Evolutionary conservation across 2,888 invertebrate species (phyloP).

Genomic region (Anticlea derivata): DNA sequence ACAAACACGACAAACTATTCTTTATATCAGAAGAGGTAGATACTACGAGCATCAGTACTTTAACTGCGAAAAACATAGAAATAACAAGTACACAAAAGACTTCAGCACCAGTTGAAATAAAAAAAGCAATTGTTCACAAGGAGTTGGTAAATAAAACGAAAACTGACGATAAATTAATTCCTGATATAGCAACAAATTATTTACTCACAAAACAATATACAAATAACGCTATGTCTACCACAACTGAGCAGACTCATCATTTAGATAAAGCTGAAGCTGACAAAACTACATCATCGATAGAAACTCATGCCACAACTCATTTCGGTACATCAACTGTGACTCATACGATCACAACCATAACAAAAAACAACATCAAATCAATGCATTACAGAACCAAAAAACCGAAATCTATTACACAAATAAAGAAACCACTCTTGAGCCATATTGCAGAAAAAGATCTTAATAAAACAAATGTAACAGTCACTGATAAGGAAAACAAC

Average conservation of each 20-base stretch:
- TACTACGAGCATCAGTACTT: conserved; percentile 1
- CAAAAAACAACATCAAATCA: conserved; percentile 70
- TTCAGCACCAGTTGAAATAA: neutral
- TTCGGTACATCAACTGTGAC: conserved; percentile 43
- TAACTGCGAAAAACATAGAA: conserved; percentile 6
- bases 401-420: conserved; percentile 67
- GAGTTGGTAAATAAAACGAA: conserved; percentile 17
- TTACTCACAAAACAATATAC: neutral
- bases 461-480: conserved; percentile 42
- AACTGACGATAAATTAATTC: conserved; percentile 1
- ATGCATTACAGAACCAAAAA: conserved; percentile 74
- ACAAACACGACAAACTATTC: conserved; percentile 71
- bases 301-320: conserved; percentile 21
- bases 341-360: conserved; percentile 69
- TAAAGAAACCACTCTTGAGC: conserved; percentile 59
- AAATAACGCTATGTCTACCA: neutral
- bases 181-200: conserved; percentile 4
- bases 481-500: conserved; percentile 45
- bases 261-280: conserved; percentile 5
- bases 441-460: conserved; percentile 42
- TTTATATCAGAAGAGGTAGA: conserved; percentile 42
- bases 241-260: conserved; percentile 6
- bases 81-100: conserved; percentile 1
- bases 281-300: conserved; percentile 16
- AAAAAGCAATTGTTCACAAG: conserved; percentile 13